Conservation (phyloP, 2,797 vertebrate species). For the Acipenser oxyrinchus region DNA sequence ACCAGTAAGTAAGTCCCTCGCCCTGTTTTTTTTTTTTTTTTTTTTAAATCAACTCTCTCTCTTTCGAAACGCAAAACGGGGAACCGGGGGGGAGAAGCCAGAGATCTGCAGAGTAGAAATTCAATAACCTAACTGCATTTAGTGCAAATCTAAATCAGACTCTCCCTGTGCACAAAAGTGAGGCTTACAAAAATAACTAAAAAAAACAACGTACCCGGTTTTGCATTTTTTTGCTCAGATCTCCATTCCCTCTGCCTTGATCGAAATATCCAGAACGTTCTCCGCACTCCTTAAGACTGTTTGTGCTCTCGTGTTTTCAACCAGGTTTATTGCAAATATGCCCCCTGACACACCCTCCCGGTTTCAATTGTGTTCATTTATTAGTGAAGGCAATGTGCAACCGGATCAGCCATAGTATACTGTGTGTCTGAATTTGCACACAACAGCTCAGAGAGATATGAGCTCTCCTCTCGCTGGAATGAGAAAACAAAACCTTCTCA, state of each 20-base stretch:
- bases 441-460: neutral
- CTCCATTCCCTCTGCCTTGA: constrained; percentile 18
- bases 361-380: constrained; percentile 12
- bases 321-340: constrained; percentile 2
- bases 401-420: constrained; percentile 9
- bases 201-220: constrained; percentile 14
- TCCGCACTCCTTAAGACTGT: neutral
- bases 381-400: constrained; percentile 8
- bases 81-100: too few relatives aligned
- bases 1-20: neutral
- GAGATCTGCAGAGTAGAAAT: too few relatives aligned
- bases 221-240: constrained; percentile 22
- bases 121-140: too few relatives aligned
- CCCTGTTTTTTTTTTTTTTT: neutral
- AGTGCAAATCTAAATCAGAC: too few relatives aligned
- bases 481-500: constrained; percentile 14
- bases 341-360: constrained; percentile 19
- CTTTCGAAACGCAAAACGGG: constrained; percentile 1
- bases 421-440: neutral
- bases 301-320: neutral
- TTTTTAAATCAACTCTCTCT: neutral
- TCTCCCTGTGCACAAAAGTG: neutral
- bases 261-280: constrained; percentile 4
- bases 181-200: neutral
- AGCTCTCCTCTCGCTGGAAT: constrained; percentile 1